phyloP scores from a whole-genome alignment of 2,113 vertebrate species.

The Odocoileus virginianus region DNA sequence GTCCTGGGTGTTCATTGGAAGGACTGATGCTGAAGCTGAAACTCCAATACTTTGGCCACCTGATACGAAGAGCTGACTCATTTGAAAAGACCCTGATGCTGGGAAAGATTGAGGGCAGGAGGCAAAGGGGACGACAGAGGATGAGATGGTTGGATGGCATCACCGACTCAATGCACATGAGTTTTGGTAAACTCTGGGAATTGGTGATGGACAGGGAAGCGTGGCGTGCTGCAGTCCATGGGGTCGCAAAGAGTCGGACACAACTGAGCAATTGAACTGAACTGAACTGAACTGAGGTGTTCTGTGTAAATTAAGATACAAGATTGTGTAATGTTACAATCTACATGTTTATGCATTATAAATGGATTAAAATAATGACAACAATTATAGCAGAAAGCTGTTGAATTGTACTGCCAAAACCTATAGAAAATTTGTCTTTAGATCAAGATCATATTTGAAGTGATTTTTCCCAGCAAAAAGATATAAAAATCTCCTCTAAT shows the following conservation, averaged over 20 bases:
- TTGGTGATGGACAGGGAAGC: not conserved
- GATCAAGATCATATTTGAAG: not conserved
- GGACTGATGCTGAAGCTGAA: not conserved
- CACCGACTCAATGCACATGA: not conserved
- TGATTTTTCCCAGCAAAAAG: not conserved
- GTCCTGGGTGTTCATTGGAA: not conserved
- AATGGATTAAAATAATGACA: not conserved
- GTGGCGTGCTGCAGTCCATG: not conserved
- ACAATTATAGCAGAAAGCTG: not conserved
- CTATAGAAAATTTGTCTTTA: not conserved
- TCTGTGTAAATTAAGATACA: not conserved
- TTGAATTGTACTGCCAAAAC: not conserved
- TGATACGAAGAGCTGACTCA: not conserved
- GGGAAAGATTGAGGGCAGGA: not conserved
- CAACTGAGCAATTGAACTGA: not conserved
- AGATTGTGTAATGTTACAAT: not conserved
- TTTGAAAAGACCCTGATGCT: not conserved
- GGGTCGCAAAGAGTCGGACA: rapidly evolving
- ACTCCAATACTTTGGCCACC: not conserved
- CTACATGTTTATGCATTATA: not conserved
- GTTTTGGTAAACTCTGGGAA: not conserved
- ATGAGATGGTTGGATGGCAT: not conserved
- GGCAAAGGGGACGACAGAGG: not conserved
- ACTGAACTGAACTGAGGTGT: not conserved
- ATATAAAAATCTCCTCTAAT: not conserved